These are phyloP conservation scores for Drosophila bunnanda DNA, from an alignment of 2,888 invertebrate species.

Conservation along the genomic window DNA sequence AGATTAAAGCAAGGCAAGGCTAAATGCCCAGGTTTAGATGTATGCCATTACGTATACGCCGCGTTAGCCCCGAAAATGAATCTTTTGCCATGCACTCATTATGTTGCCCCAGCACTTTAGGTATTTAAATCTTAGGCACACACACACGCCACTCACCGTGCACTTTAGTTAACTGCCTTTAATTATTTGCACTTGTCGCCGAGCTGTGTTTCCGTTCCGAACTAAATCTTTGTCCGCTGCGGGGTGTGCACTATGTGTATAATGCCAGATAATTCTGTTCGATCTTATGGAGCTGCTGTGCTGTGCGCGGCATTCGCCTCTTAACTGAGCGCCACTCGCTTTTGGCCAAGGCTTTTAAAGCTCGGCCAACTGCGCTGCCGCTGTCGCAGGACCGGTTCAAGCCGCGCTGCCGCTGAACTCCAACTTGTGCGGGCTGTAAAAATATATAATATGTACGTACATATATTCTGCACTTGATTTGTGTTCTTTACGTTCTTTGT, in stretches of 20 bases:
- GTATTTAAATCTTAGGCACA: constrained; percentile 48
- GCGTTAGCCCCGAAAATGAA: constrained; percentile 30
- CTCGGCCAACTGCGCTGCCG: constrained; percentile 31
- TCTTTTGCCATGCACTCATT: constrained; percentile 35
- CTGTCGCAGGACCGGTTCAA: constrained; percentile 73
- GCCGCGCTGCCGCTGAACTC: constrained; percentile 20
- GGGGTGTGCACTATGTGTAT: not conserved
- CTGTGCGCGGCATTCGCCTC: constrained; percentile 49
- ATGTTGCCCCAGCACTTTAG: constrained; percentile 62
- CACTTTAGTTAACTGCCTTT: constrained; percentile 70
- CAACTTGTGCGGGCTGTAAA: constrained; percentile 10
- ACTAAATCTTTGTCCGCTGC: constrained; percentile 38
- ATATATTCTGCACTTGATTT: constrained; percentile 33
- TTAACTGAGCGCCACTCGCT: constrained; percentile 72
- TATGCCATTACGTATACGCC: constrained; percentile 72
- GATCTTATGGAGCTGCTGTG: constrained; percentile 46
- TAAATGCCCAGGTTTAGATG: constrained; percentile 27
- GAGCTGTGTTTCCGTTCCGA: constrained; percentile 45
- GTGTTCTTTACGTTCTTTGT: constrained; percentile 20
- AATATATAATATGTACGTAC: constrained; percentile 12
- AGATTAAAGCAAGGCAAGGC: constrained; percentile 28
- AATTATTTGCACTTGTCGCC: constrained; percentile 73
- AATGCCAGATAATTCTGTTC: not conserved
- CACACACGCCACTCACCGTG: constrained; percentile 63
- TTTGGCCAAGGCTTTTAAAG: constrained; percentile 66